These are phyloP conservation scores for Ptilonorhynchus violaceus DNA, from an alignment of 2,113 vertebrate species.

Conservation along the genomic window DNA sequence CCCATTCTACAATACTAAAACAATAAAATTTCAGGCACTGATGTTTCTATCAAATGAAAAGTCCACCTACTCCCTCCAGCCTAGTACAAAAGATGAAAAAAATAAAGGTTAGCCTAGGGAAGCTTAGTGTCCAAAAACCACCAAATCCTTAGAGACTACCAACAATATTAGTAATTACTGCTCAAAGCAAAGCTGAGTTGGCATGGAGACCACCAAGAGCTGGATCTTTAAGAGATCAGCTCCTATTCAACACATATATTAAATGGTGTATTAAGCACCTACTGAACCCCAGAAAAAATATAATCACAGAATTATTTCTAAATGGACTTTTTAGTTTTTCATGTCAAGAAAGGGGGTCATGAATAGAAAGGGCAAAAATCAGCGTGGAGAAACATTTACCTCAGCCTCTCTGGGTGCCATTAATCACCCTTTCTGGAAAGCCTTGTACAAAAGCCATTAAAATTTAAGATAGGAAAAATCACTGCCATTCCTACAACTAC, in stretches of 20 bases:
- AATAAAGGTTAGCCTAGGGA: slow-evolving; percentile 38
- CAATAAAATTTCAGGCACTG: slow-evolving; percentile 40
- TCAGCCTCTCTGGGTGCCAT: slow-evolving; percentile 31
- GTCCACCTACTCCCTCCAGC: slow-evolving; percentile 43
- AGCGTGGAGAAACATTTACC: slow-evolving; percentile 30
- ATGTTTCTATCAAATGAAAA: slow-evolving; percentile 68
- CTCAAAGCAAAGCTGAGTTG: slow-evolving; percentile 38
- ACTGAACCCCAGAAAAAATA: slow-evolving; percentile 18
- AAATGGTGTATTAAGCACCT: slow-evolving; percentile 44
- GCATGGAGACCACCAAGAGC: slow-evolving; percentile 45
- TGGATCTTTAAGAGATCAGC: slow-evolving; percentile 22
- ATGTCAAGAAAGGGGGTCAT: not conserved
- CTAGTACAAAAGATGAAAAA: slow-evolving; percentile 20
- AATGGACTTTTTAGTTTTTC: slow-evolving; percentile 43
- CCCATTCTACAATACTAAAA: slow-evolving; percentile 50
- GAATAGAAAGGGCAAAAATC: slow-evolving; percentile 49
- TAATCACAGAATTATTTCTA: slow-evolving; percentile 44
- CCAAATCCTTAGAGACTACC: slow-evolving; percentile 9
- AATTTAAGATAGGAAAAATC: slow-evolving; percentile 47
- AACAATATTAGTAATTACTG: slow-evolving; percentile 39
- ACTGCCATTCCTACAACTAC: not conserved
- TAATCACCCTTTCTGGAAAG: slow-evolving; percentile 47
- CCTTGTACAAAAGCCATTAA: slow-evolving; percentile 46
- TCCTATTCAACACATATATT: slow-evolving; percentile 16
- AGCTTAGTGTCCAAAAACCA: slow-evolving; percentile 44